Conservation (phyloP, 2,797 vertebrate genomes). For the Varecia variegata region DNA sequence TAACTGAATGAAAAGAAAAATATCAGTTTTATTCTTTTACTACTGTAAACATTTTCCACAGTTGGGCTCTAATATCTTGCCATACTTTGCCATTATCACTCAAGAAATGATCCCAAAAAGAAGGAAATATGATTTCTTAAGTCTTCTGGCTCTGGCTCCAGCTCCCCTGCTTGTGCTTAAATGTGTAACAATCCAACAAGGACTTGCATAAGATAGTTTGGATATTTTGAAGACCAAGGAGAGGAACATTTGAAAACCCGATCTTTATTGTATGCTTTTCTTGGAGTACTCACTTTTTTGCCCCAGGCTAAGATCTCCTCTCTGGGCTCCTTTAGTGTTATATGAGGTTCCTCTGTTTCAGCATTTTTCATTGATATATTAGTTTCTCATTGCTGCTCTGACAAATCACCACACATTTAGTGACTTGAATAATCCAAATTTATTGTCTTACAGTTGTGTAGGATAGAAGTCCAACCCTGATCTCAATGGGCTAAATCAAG, state of each 20-base stretch:
- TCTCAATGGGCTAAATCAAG: background rate
- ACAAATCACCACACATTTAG: background rate
- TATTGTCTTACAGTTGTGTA: background rate
- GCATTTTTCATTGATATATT: background rate
- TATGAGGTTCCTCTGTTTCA: background rate
- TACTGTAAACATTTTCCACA: background rate
- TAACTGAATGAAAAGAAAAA: background rate
- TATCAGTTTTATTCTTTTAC: background rate
- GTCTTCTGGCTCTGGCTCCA: background rate
- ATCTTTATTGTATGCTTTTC: background rate
- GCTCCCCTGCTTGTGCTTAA: background rate
- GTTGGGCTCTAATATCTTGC: background rate
- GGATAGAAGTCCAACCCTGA: background rate
- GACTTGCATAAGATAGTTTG: background rate
- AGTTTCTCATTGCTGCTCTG: background rate
- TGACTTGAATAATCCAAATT: background rate
- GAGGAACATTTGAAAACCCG: background rate
- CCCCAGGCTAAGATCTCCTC: background rate
- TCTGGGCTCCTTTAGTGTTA: background rate
- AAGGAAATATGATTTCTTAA: background rate
- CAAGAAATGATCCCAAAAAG: background rate
- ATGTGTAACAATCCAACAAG: background rate
- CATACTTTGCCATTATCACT: background rate
- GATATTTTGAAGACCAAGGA: background rate
- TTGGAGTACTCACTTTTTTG: background rate